Evolutionary conservation across 2,113 vertebrate genomes (phyloP).

Genomic region (Corythaixoides concolor): DNA sequence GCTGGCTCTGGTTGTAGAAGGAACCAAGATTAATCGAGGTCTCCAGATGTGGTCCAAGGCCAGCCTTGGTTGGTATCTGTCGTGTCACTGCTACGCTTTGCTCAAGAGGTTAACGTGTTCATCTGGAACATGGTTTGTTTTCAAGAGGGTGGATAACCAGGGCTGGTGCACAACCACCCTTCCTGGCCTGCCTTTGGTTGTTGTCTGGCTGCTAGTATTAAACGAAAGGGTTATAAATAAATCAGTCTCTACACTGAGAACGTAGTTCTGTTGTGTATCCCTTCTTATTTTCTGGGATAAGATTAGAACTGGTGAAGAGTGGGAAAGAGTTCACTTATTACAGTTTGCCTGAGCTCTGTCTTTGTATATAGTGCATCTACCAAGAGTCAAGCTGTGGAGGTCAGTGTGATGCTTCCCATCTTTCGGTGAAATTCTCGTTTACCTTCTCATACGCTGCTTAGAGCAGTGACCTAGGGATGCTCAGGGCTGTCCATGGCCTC

Average conservation of each 20-base stretch:
- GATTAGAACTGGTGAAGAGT: not conserved
- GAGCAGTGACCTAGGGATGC: not conserved
- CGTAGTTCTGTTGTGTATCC: not conserved
- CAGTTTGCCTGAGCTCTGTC: not conserved
- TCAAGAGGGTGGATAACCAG: not conserved
- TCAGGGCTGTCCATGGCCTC: not conserved
- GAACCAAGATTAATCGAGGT: not conserved
- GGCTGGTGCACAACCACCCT: not conserved
- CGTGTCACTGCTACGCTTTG: not conserved
- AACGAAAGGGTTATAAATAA: not conserved
- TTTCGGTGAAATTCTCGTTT: not conserved
- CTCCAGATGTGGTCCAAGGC: not conserved
- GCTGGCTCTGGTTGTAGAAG: not conserved
- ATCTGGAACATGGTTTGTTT: not conserved
- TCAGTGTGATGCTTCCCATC: not conserved
- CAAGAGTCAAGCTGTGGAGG: not conserved
- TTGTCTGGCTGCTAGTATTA: not conserved
- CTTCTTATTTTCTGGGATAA: not conserved
- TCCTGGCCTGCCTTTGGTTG: not conserved
- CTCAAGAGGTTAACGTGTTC: not conserved
- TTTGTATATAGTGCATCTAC: accelerated
- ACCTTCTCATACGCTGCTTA: not conserved
- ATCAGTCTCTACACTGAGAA: not conserved
- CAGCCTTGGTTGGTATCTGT: not conserved
- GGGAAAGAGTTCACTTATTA: not conserved